Evolutionary conservation across 2,888 invertebrate species (phyloP).

Genomic region (Gandaritis pyraliata): DNA sequence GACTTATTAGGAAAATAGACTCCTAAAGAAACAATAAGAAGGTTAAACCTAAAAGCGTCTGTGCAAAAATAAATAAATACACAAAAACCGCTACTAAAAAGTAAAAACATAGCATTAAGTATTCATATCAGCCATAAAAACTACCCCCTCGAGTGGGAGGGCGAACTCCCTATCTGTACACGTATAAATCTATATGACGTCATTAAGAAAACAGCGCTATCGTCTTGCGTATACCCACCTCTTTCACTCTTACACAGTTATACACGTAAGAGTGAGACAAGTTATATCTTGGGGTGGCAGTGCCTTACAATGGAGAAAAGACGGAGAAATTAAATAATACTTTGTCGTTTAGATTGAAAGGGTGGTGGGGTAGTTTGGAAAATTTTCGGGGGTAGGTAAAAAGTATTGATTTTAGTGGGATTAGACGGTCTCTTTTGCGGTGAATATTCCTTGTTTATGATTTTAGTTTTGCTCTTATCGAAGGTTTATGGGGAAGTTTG

Average conservation of each 20-base stretch:
- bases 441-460: conserved; percentile 47
- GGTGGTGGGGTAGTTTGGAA: conserved; percentile 69
- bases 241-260: conserved; percentile 57
- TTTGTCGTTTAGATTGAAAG: conserved; percentile 83
- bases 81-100: conserved; percentile 23
- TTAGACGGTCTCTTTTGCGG: conserved; percentile 64
- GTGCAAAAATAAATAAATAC: conserved; percentile 3
- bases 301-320: conserved; percentile 82
- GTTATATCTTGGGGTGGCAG: conserved; percentile 65
- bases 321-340: conserved; percentile 83
- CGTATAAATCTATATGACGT: conserved; percentile 82
- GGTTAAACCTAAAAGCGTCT: too few species aligned
- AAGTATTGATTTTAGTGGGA: conserved; percentile 82
- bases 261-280: conserved; percentile 55
- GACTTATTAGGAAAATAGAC: too few species aligned
- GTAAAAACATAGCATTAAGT: conserved; percentile 27
- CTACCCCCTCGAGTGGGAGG: conserved; percentile 60
- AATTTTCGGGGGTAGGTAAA: conserved; percentile 78
- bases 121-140: conserved; percentile 58
- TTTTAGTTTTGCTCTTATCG: conserved; percentile 41
- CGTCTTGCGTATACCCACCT: conserved; percentile 74
- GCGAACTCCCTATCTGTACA: conserved; percentile 62
- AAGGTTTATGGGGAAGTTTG: conserved; percentile 6
- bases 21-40: too few species aligned
- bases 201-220: conserved; percentile 79